Base-by-base conservation (phyloP, 1,140 invertebrate species). In the Stegodyphus mimosarum region DNA sequence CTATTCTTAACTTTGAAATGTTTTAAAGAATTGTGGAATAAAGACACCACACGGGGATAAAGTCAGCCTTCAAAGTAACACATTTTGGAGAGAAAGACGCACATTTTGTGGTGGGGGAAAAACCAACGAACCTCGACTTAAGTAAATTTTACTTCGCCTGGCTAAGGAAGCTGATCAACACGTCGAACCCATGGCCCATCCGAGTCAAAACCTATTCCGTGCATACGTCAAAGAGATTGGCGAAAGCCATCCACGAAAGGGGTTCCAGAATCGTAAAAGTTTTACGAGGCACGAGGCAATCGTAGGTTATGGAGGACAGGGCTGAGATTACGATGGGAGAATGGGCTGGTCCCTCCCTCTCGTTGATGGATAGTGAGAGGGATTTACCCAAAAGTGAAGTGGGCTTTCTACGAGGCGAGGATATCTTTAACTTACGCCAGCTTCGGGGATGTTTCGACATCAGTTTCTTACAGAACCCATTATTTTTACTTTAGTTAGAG, bases 201-300 rank as follows among this genome's bases (percentile, higher is more conserved):
- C 9, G 64, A 67, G n/a, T 67, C 64, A n/a, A 17, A 18, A 9
- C 64, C 15, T 17, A 67, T 67, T 67, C 17, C 17, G 17, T 67
- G 64, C 64, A 18, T 67, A 18, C 17, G 64, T 67, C 64, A 67
- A 67, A 17, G 64, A 67, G 64, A 67, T 67, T 67, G 64, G 64
- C 17, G 17, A 67, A 67, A 67, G 64, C 64, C 64, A 17, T 67
- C 64, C 15, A 17, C 64, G 64, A 67, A 67, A 15, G 17, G 64
- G 7, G 18, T 9, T 13, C 6, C 7, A 50, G 49, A 51, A 72
- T 72, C 70, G 70, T 72, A 72, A 72, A 72, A 51, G 6, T 72
- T 72, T 72, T 72, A 72, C 70, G 70, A 72, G 7, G 49, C 18
- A 17, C 70, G 7, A 67, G 17, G 70, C 49, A 72, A 72, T 72